Conservation (phyloP, 1,140 invertebrate species). For the Drosophila auraria region DNA sequence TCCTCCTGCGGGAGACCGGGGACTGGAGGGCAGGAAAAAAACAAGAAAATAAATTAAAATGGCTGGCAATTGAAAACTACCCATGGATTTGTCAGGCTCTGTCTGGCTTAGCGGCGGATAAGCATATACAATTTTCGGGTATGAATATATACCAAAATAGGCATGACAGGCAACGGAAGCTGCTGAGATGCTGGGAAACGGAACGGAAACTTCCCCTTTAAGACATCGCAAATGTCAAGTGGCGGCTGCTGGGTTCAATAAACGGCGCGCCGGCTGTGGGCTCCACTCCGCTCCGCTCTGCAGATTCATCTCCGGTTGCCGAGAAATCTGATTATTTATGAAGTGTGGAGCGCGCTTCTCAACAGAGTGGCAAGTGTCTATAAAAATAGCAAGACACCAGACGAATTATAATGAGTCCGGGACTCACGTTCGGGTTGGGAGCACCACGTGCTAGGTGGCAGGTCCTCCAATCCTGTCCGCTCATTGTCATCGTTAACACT, state of each 20-base stretch:
- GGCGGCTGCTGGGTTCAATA: constrained; percentile 43
- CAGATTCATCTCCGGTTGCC: constrained; percentile 22
- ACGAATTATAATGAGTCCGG: constrained; percentile 66
- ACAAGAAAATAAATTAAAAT: constrained; percentile 59
- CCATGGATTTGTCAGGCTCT: constrained; percentile 39
- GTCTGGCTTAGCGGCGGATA: constrained; percentile 21
- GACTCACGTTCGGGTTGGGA: constrained; percentile 23
- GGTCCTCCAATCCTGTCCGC: constrained; percentile 40
- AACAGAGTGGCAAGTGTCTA: constrained; percentile 57
- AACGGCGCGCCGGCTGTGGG: constrained; percentile 16
- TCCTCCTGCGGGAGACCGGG: not conserved
- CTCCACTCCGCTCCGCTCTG: not conserved
- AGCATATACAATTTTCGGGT: constrained; percentile 38
- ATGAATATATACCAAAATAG: constrained; percentile 29
- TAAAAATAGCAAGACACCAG: constrained; percentile 65
- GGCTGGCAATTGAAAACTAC: constrained; percentile 57
- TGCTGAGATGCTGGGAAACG: not conserved
- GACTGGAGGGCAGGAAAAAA: constrained; percentile 2
- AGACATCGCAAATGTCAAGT: constrained; percentile 35
- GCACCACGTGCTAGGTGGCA: constrained; percentile 34
- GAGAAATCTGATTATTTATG: constrained; percentile 57
- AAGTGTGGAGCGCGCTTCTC: constrained; percentile 28
- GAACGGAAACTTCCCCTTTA: constrained; percentile 16
- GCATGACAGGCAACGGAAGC: constrained; percentile 8
- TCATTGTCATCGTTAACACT: constrained; percentile 55